These are phyloP conservation scores for Hipparchia sbordonii DNA, from an alignment of 2,888 invertebrate genomes.

Conservation along the genomic window DNA sequence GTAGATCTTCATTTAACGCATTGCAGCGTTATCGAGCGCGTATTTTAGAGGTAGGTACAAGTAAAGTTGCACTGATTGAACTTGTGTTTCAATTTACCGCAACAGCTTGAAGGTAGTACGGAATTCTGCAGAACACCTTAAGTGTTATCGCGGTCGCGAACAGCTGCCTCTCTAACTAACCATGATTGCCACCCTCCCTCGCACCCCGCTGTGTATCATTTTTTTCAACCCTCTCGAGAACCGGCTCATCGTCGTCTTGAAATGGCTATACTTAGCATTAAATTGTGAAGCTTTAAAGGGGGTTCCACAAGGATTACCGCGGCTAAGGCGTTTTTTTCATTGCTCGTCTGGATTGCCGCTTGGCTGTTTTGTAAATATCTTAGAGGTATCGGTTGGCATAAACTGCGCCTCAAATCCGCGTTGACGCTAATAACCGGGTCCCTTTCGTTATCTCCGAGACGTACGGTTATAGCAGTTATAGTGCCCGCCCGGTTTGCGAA, in stretches of 20 bases:
- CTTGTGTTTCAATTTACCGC: slow-evolving; percentile 53
- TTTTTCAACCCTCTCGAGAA: slow-evolving; percentile 71
- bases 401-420: slow-evolving; percentile 67
- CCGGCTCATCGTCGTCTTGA: slow-evolving; percentile 66
- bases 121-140: slow-evolving; percentile 64
- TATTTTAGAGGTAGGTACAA: slow-evolving; percentile 15
- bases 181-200: slow-evolving; percentile 61
- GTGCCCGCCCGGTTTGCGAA: slow-evolving; percentile 61
- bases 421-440: slow-evolving; percentile 77
- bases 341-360: slow-evolving; percentile 67
- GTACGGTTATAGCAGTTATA: slow-evolving; percentile 74
- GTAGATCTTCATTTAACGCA: slow-evolving; percentile 40
- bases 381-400: slow-evolving; percentile 76
- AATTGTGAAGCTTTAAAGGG: slow-evolving; percentile 76
- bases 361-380: slow-evolving; percentile 78
- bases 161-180: slow-evolving; percentile 75
- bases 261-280: slow-evolving; percentile 80
- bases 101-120: slow-evolving; percentile 44
- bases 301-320: slow-evolving; percentile 70
- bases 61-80: slow-evolving; percentile 42
- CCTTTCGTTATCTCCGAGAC: slow-evolving; percentile 74
- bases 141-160: slow-evolving; percentile 56
- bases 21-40: slow-evolving; percentile 23
- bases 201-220: slow-evolving; percentile 66
- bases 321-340: slow-evolving; percentile 64